Conservation (phyloP, 2,888 invertebrate genomes). For the Agrochola circellaris region DNA sequence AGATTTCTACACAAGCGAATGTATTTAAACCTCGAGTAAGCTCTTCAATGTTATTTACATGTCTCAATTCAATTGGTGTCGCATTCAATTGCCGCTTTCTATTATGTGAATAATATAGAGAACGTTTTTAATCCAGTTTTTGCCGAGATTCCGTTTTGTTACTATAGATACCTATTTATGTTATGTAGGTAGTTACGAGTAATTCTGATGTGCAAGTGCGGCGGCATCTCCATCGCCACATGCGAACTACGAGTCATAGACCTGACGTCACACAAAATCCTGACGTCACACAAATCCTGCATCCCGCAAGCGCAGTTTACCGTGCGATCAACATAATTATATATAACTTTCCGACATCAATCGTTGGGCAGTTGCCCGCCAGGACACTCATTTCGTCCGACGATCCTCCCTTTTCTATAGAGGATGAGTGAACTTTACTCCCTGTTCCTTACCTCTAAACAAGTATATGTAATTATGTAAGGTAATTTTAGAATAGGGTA, state of each 20-base stretch:
- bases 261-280: too few relatives aligned
- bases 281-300: too few relatives aligned
- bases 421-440: too few relatives aligned
- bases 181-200: neutral
- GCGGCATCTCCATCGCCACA: too few relatives aligned
- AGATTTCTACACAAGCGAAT: conserved; percentile 6
- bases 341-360: too few relatives aligned
- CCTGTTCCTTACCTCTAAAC: too few relatives aligned
- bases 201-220: neutral
- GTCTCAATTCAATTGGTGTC: conserved; percentile 46
- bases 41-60: conserved; percentile 39
- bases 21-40: conserved; percentile 35
- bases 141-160: neutral
- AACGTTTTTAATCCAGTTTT: conserved; percentile 9
- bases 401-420: too few relatives aligned
- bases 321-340: too few relatives aligned
- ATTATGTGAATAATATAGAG: conserved; percentile 22
- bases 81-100: conserved; percentile 32
- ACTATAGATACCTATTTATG: neutral
- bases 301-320: too few relatives aligned
- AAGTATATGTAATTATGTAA: neutral
- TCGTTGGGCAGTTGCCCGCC: too few relatives aligned
- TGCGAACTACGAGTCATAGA: too few relatives aligned
- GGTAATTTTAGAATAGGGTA: neutral
- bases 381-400: too few relatives aligned